A percentile compares a stretch with the other conserved stretches of the same genome.
These are phyloP conservation scores for Phacellophora camtschatica DNA, from an alignment of 30 jellyfish, hydroid and myxozoan species.

Conservation along the genomic window DNA sequence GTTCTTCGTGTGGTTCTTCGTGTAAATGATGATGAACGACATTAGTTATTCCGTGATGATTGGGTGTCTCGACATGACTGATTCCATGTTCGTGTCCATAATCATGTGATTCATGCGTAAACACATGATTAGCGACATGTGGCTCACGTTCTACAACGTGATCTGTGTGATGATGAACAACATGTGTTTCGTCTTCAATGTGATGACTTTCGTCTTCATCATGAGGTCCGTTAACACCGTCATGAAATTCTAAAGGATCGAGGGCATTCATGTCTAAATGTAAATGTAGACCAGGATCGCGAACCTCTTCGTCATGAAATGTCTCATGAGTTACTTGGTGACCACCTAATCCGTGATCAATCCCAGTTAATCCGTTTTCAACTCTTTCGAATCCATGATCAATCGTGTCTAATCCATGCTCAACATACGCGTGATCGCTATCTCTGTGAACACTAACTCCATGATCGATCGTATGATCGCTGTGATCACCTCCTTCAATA, in stretches of 20 bases:
- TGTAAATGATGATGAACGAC: conserved; percentile 2
- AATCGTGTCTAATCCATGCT: not conserved
- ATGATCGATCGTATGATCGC: not conserved
- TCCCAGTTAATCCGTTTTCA: too few relatives aligned
- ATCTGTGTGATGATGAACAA: not conserved
- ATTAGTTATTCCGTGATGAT: conserved; percentile 9
- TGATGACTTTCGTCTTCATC: conserved; percentile 5
- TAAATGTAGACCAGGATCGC: conserved; percentile 51
- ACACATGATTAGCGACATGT: not conserved
- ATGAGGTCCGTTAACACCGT: conserved; percentile 2
- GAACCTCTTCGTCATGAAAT: not conserved
- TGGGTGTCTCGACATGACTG: not conserved
- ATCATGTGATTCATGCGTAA: not conserved
- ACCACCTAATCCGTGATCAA: conserved; percentile 24
- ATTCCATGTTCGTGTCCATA: not conserved
- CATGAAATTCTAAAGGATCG: too few relatives aligned
- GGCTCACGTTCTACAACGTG: too few relatives aligned
- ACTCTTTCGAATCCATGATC: not conserved
- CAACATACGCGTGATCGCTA: not conserved
- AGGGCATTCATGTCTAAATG: conserved; percentile 31
- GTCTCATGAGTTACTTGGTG: not conserved
- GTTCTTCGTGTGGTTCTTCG: conserved; percentile 31
- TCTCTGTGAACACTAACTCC: conserved; percentile 11
- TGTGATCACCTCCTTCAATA: not conserved
- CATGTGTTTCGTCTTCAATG: not conserved